Evolutionary conservation across 1,140 invertebrate genomes (phyloP).

Genomic region (Eciton burchellii): DNA sequence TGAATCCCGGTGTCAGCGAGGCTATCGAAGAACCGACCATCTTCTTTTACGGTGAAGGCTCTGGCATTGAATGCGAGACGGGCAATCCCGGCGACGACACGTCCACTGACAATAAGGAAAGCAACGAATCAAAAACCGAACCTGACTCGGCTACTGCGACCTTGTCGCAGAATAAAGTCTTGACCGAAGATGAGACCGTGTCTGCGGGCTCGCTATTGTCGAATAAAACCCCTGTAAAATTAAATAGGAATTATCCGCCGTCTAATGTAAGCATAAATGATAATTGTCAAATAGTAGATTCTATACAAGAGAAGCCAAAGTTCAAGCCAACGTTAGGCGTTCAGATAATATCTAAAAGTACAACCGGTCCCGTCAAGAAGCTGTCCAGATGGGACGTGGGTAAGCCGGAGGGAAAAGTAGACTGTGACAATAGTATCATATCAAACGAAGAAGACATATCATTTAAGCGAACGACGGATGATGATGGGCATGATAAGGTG

Average conservation of each 20-base stretch:
- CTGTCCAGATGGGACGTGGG: constrained; percentile 86
- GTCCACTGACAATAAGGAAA: constrained; percentile 77
- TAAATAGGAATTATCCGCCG: constrained; percentile 73
- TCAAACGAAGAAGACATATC: constrained; percentile 82
- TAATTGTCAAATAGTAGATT: constrained; percentile 72
- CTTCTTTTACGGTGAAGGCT: constrained; percentile 90
- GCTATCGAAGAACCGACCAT: constrained; percentile 90
- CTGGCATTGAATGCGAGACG: constrained; percentile 89
- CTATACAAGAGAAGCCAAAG: constrained; percentile 76
- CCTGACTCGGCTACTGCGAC: constrained; percentile 67
- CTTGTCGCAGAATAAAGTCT: constrained; percentile 77
- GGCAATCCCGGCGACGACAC: constrained; percentile 87
- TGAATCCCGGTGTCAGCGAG: constrained; percentile 86
- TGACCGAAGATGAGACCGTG: constrained; percentile 80
- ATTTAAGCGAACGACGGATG: constrained; percentile 54
- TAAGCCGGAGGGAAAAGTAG: constrained; percentile 76
- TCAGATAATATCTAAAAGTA: constrained; percentile 80
- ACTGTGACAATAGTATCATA: constrained; percentile 78
- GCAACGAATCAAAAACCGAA: constrained; percentile 79
- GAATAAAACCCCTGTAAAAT: constrained; percentile 66
- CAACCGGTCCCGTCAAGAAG: constrained; percentile 78
- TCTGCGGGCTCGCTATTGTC: constrained; percentile 56
- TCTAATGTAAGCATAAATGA: constrained; percentile 72
- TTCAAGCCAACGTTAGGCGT: constrained; percentile 83
- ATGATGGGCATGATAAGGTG: constrained; percentile 9